A percentile compares a stretch with the other conserved stretches of the same genome.
phyloP scores from a whole-genome alignment of 2,797 vertebrate species.

The Hafferia zeledoni region DNA sequence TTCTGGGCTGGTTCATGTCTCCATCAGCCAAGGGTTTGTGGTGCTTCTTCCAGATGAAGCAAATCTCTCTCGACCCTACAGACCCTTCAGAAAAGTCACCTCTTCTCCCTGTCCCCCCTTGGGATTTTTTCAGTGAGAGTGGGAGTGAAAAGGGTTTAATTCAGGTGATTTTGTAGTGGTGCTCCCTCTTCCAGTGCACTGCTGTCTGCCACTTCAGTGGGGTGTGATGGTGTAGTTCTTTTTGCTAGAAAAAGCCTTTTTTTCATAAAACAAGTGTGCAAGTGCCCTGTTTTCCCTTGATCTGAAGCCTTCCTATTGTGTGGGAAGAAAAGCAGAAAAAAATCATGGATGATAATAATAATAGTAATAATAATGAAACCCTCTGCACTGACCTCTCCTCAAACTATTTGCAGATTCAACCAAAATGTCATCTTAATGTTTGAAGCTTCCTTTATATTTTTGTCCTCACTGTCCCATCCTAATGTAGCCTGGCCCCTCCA shows the following conservation, averaged over 20 bases:
- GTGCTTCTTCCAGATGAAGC: not conserved
- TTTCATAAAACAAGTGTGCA: not conserved
- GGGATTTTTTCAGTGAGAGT: not conserved
- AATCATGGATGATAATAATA: no score
- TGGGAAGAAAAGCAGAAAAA: not conserved
- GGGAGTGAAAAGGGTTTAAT: not conserved
- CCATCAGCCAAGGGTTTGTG: rapidly evolving
- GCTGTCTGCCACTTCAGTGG: not conserved
- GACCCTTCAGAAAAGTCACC: not conserved
- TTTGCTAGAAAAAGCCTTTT: not conserved
- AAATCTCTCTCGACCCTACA: not conserved
- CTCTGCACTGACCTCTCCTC: not conserved
- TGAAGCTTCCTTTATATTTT: not conserved
- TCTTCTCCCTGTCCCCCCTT: not conserved
- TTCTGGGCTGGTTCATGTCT: not conserved
- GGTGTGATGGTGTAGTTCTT: not conserved
- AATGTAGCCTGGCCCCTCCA: no score
- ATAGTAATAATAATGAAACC: not conserved
- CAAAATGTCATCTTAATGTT: not conserved
- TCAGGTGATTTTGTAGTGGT: not conserved
- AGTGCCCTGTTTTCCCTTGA: not conserved
- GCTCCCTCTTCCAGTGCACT: not conserved
- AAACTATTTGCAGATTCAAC: not conserved
- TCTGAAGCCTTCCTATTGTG: not conserved
- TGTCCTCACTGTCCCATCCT: not conserved